Evolutionary conservation across 2,888 invertebrate genomes (phyloP).

Genomic region (Choristoneura rosaceana): DNA sequence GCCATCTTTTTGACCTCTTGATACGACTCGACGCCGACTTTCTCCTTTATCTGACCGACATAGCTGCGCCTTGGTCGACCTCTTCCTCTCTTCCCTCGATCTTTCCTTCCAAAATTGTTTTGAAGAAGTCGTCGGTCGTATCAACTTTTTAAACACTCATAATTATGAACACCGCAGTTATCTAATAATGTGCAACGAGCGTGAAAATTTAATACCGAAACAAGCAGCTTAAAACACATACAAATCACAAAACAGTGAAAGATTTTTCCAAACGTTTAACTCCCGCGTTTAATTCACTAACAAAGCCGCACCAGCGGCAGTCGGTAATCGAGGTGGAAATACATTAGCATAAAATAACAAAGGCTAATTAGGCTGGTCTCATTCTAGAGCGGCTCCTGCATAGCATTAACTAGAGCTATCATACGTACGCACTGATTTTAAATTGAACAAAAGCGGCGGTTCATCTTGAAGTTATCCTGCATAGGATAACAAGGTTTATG

Average conservation of each 20-base stretch:
- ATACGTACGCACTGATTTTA: constrained; percentile 17
- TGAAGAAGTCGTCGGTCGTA: too few relatives aligned
- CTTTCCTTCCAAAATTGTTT: too few relatives aligned
- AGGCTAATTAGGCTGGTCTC: constrained; percentile 73
- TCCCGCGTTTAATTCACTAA: constrained; percentile 17
- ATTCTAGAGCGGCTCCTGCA: constrained; percentile 58
- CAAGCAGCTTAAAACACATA: neutral
- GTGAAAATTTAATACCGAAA: neutral
- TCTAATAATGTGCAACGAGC: neutral
- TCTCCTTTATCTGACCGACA: too few relatives aligned
- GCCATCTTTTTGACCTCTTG: too few relatives aligned
- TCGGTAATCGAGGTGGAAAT: constrained; percentile 65
- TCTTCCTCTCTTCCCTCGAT: too few relatives aligned
- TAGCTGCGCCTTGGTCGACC: too few relatives aligned
- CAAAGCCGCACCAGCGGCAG: constrained; percentile 19
- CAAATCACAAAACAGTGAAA: neutral
- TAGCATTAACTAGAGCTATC: constrained; percentile 59
- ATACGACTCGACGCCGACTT: too few relatives aligned
- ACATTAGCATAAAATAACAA: constrained; percentile 84
- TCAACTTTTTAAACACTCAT: too few relatives aligned
- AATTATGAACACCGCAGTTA: neutral
- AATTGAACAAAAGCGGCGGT: neutral
- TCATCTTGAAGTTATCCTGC: neutral
- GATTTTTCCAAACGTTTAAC: constrained; percentile 8
- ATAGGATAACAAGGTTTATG: neutral